Base-by-base conservation (phyloP, 2,888 invertebrate species). In the Synanthedon tipuliformis region DNA sequence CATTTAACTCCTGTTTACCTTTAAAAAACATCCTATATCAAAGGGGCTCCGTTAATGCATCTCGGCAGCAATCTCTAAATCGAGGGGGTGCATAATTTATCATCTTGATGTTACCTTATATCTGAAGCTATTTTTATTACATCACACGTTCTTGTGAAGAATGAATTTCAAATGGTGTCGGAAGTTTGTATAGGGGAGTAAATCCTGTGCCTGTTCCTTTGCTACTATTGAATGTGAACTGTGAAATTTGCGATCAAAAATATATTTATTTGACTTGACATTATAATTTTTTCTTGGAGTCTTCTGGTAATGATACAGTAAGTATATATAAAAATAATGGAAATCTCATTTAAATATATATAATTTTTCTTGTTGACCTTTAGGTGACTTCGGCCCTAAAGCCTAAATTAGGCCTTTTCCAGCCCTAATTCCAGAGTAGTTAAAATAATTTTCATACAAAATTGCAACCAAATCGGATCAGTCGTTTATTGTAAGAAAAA, bases 91-190 rank as follows among this genome's bases (percentile, higher is more conserved):
- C 79, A 86, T 86, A 87, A 85, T 85, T 84, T 85, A 86, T 81
- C 78, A 78, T 67, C 63, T 61, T 63, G 61, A 68, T 66, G 69
- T 71, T 73, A 66, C 73, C 68, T 69, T 74, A 75, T 75, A 81
- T 83, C 78, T 75, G 67, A 70, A 75, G 81, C 71, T 83, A 83
- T 85, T 85, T 87, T 84, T 87, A 86, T 85, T 80, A 79, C 78
- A 84, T 85, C 85, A 85, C 85, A 83, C 81, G 78, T 75, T 68
- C 68, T 64, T 71, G 23, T 85, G 84, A 87, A 83, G 85, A 85
- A 86, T 86, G 86, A 87, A 87, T 85, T 85, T 85, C 83, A 85
- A 87, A 87, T 87, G 82, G 78, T 78, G 77, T 77, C 75, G 81
- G 85, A 85, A 84, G 84, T 84, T 85, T 84, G 73, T 71, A 69